Percentiles rank a stretch among this genome's conserved stretches.
phyloP scores from a whole-genome alignment of 35 echinoderm and acorn worm species.

The Heliocidaris tuberculata region DNA sequence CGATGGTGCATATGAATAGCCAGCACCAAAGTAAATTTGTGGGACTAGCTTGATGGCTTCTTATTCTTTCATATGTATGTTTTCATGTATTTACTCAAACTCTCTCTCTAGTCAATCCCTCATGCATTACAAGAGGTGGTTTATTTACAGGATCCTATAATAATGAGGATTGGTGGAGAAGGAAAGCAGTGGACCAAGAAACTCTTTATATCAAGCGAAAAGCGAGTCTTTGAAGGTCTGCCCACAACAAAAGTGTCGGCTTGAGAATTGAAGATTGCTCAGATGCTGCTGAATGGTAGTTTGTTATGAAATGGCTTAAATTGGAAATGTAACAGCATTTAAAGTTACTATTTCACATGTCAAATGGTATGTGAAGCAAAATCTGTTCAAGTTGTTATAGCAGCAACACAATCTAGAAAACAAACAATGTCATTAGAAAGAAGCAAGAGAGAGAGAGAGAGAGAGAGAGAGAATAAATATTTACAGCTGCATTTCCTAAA shows the following conservation, averaged over 20 bases:
- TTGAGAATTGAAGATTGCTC: background rate
- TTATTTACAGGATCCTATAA: background rate
- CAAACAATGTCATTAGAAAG: background rate
- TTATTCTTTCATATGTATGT: background rate
- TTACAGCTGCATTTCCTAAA: too few species aligned
- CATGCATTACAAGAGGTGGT: conserved; percentile 9
- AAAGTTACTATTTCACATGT: background rate
- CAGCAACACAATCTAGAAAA: background rate
- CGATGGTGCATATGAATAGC: background rate
- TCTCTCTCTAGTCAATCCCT: background rate
- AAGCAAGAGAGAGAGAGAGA: too few species aligned
- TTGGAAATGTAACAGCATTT: background rate
- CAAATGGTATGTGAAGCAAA: background rate
- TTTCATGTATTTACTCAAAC: background rate
- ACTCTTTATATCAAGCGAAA: background rate
- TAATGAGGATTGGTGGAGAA: background rate
- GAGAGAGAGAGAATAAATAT: too few species aligned
- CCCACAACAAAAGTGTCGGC: background rate
- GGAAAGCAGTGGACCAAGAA: background rate
- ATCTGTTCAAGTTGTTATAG: background rate
- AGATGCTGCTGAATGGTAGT: background rate
- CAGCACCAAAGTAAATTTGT: background rate
- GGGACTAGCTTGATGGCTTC: background rate
- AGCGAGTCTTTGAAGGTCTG: background rate
- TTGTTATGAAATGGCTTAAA: background rate